These are phyloP conservation scores for Hypothenemus hampei DNA, from an alignment of 1,140 invertebrate species.

Conservation along the genomic window DNA sequence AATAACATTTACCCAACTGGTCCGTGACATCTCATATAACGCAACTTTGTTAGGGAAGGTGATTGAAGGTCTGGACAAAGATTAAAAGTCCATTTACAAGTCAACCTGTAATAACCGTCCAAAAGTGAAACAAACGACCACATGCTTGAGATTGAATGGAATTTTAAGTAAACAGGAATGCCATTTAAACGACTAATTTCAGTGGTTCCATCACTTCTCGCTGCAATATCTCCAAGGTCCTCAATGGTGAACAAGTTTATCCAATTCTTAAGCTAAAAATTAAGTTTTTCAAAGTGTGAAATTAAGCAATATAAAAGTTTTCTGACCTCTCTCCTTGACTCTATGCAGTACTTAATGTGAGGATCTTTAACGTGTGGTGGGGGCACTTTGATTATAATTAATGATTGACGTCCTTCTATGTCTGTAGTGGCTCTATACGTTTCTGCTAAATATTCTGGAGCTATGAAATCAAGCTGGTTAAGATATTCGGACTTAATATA, in stretches of 20 bases:
- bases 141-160: constrained; percentile 55
- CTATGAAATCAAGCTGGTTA: constrained; percentile 68
- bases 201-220: constrained; percentile 63
- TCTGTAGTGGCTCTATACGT: constrained; percentile 65
- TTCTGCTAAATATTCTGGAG: constrained; percentile 76
- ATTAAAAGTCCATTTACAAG: constrained; percentile 86
- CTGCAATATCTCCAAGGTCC: constrained; percentile 74
- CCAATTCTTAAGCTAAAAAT: constrained; percentile 51
- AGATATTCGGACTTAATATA: constrained; percentile 75
- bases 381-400: constrained; percentile 58
- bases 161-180: constrained; percentile 70
- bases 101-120: constrained; percentile 84
- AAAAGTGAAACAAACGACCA: constrained; percentile 78
- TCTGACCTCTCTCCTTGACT: constrained; percentile 43
- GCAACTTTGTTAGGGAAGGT: constrained; percentile 68
- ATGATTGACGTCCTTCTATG: constrained; percentile 50
- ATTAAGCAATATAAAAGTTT: background rate
- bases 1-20: constrained; percentile 58
- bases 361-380: constrained; percentile 64
- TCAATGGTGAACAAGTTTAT: constrained; percentile 72
- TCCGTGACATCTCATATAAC: constrained; percentile 76
- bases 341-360: constrained; percentile 58
- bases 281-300: background rate
- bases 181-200: constrained; percentile 74
- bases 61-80: constrained; percentile 73